These are phyloP conservation scores for Ispidina picta DNA, from an alignment of 2,797 vertebrate genomes.

Conservation along the genomic window DNA sequence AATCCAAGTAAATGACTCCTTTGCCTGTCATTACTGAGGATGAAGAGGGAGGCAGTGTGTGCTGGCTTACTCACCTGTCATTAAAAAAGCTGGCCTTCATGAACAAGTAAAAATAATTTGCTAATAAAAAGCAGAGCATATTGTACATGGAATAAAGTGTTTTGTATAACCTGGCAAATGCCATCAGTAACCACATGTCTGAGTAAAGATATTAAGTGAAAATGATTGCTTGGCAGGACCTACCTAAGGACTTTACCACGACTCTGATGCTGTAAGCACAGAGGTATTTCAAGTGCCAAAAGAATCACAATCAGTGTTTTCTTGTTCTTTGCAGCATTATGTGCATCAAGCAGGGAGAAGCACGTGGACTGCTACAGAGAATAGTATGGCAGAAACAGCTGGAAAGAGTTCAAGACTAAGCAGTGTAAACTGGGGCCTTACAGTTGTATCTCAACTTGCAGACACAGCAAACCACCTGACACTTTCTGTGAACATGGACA, in stretches of 20 bases:
- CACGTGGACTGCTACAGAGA: not conserved
- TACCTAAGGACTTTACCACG: not conserved
- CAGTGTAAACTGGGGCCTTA: not conserved
- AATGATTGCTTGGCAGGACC: not conserved
- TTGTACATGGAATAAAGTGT: not conserved
- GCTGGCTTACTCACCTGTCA: constrained; percentile 1
- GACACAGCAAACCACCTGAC: not conserved
- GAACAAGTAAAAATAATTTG: not conserved
- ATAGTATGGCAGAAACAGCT: not conserved
- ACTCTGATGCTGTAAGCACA: not conserved
- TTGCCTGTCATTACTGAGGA: not conserved
- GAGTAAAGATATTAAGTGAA: not conserved
- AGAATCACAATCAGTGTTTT: not conserved
- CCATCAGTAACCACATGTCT: not conserved
- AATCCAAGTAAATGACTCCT: not conserved
- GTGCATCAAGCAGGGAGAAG: not conserved
- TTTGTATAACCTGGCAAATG: not conserved
- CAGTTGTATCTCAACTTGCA: not conserved
- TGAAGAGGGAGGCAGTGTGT: not conserved
- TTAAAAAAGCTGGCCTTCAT: not conserved
- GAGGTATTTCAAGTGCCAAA: not conserved
- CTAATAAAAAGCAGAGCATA: not conserved
- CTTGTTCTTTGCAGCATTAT: not conserved
- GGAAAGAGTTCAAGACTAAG: not conserved
- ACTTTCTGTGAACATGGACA: not conserved